Conservation (phyloP, 1,140 invertebrate species). For the Drusus annulatus region DNA sequence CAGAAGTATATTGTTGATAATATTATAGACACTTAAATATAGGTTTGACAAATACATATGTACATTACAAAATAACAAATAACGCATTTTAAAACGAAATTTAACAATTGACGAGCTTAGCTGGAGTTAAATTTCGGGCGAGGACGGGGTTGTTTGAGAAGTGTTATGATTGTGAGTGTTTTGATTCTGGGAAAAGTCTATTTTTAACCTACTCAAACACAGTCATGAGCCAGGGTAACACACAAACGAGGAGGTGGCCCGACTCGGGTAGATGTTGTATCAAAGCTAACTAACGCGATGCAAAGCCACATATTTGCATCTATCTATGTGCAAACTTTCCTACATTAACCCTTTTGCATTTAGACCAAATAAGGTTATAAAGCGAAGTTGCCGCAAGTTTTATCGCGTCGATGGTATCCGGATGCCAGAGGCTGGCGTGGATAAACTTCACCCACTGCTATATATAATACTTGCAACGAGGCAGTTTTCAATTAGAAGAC, state of each 20-base stretch:
- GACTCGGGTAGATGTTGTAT: conserved; percentile 14
- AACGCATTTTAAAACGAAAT: too few relatives aligned
- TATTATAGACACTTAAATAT: too few relatives aligned
- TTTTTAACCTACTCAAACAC: too few relatives aligned
- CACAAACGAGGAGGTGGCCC: conserved; percentile 10
- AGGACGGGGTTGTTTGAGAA: too few relatives aligned
- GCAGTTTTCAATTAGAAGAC: too few relatives aligned
- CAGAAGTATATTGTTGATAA: too few relatives aligned
- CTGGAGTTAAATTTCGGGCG: too few relatives aligned
- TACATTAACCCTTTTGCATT: conserved; percentile 46
- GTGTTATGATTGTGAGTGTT: too few relatives aligned
- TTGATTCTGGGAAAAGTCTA: too few relatives aligned
- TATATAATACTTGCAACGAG: neutral
- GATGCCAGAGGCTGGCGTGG: conserved; percentile 19
- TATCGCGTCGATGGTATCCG: conserved; percentile 14
- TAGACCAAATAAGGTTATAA: conserved; percentile 55
- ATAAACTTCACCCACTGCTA: conserved; percentile 24
- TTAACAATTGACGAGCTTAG: too few relatives aligned
- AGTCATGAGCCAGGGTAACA: conserved; percentile 18
- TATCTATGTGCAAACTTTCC: conserved; percentile 51
- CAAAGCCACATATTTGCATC: conserved; percentile 58
- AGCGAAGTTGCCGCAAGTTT: conserved; percentile 45
- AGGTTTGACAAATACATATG: too few relatives aligned
- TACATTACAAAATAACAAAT: too few relatives aligned
- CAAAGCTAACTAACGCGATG: conserved; percentile 44